Percentiles rank a stretch among this genome's conserved stretches.
phyloP scores from a whole-genome alignment of 2,797 vertebrate genomes.

The Orestias chungarensis region DNA sequence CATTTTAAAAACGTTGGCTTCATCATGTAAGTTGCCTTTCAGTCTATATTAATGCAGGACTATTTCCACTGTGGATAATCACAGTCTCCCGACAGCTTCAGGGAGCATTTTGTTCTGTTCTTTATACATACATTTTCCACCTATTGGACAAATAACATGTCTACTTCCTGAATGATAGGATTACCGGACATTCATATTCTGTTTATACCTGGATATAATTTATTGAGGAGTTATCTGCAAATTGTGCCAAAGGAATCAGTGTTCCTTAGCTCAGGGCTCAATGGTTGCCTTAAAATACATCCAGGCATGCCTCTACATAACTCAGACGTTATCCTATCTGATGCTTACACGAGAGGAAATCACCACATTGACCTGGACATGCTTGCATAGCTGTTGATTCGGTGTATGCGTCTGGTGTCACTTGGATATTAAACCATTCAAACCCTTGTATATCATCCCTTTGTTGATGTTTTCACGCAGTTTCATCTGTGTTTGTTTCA shows the following conservation, averaged over 20 bases:
- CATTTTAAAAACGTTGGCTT: background rate
- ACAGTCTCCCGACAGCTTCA: no score
- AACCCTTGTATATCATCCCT: background rate
- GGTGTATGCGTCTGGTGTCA: background rate
- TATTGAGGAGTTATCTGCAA: no score
- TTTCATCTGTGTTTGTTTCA: background rate
- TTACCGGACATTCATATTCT: no score
- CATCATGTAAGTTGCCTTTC: background rate
- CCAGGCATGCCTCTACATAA: background rate
- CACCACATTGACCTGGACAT: no score
- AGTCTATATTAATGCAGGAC: background rate
- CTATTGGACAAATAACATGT: no score
- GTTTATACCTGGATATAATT: no score
- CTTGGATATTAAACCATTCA: background rate
- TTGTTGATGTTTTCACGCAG: constrained; percentile 24
- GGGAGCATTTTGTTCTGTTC: no score
- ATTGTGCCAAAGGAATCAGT: background rate
- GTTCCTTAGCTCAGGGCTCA: background rate
- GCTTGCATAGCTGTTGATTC: no score
- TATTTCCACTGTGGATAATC: background rate
- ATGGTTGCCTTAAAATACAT: background rate
- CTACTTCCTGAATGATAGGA: no score
- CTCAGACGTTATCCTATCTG: background rate
- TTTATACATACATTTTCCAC: no score
- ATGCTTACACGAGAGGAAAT: no score